These are phyloP conservation scores for Herminia tarsipennalis DNA, from an alignment of 2,888 invertebrate genomes.

Conservation along the genomic window DNA sequence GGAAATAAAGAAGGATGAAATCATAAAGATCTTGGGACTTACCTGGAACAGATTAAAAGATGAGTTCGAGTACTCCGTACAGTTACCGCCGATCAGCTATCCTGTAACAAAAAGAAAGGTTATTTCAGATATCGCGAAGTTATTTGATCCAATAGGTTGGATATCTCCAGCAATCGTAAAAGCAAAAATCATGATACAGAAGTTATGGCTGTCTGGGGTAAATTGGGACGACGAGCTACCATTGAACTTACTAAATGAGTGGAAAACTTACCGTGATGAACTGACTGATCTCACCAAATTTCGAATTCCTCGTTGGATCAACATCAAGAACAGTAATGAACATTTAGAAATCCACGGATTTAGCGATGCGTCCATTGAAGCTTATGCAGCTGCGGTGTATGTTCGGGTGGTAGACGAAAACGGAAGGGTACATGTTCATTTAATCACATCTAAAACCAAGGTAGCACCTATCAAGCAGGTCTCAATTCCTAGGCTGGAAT, in stretches of 20 bases:
- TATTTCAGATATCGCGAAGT: slow-evolving; percentile 33
- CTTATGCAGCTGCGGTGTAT: slow-evolving; percentile 5
- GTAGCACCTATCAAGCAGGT: slow-evolving; percentile 6
- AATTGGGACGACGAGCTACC: slow-evolving; percentile 17
- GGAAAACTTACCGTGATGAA: slow-evolving; percentile 24
- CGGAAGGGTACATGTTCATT: neutral
- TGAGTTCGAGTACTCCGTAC: slow-evolving; percentile 26
- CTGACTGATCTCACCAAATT: slow-evolving; percentile 12
- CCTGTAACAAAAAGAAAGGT: slow-evolving; percentile 33
- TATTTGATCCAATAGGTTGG: slow-evolving; percentile 23
- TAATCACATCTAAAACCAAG: neutral
- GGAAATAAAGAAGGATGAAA: slow-evolving; percentile 25
- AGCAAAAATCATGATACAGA: slow-evolving; percentile 16
- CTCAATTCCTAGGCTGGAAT: slow-evolving; percentile 4
- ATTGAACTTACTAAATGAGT: slow-evolving; percentile 19
- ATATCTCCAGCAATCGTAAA: slow-evolving; percentile 8
- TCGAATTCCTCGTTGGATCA: slow-evolving; percentile 29
- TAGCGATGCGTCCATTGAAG: slow-evolving; percentile 1
- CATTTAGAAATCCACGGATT: neutral
- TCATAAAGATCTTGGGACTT: slow-evolving; percentile 22
- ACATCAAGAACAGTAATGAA: neutral
- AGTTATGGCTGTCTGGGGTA: slow-evolving; percentile 16
- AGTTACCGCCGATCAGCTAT: slow-evolving; percentile 13
- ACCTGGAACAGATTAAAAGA: slow-evolving; percentile 17
- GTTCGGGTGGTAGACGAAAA: neutral